Evolutionary conservation across 1,140 invertebrate species (phyloP).

Genomic region (Campoletis sonorensis): DNA sequence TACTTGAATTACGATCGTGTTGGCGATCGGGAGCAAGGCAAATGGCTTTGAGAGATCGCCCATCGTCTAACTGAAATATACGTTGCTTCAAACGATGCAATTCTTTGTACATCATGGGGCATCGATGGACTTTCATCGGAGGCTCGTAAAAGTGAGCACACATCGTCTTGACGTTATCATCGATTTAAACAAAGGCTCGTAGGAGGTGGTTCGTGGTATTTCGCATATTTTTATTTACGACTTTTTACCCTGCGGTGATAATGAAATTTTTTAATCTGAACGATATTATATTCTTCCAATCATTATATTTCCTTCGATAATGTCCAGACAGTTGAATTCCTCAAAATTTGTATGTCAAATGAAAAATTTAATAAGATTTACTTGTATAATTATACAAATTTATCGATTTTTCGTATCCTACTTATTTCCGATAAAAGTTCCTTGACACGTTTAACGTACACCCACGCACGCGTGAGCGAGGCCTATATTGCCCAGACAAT

Average conservation of each 20-base stretch:
- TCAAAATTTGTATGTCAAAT: no score
- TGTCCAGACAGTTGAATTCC: no score
- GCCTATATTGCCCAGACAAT: constrained; percentile 21
- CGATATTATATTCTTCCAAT: no score
- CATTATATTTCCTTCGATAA: no score
- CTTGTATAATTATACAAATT: neutral
- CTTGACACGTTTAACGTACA: neutral
- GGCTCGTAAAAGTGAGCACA: neutral
- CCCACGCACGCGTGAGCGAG: constrained; percentile 34
- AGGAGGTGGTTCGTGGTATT: no score
- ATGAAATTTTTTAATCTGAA: no score
- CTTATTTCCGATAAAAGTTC: neutral
- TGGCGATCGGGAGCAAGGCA: constrained; percentile 52
- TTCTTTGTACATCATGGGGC: neutral
- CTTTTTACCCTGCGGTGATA: no score
- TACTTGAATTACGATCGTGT: constrained; percentile 65
- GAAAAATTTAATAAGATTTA: neutral
- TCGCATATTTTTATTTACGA: no score
- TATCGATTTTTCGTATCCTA: neutral
- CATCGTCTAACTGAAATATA: neutral
- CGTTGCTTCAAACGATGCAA: neutral
- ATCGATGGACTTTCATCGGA: neutral
- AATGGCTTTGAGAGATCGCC: neutral
- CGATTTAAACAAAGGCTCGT: neutral
- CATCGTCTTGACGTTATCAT: neutral